A percentile compares a stretch with the other conserved stretches of the same genome.
phyloP scores from a whole-genome alignment of 2,888 invertebrate species.

The Caenorhabditis angaria region DNA sequence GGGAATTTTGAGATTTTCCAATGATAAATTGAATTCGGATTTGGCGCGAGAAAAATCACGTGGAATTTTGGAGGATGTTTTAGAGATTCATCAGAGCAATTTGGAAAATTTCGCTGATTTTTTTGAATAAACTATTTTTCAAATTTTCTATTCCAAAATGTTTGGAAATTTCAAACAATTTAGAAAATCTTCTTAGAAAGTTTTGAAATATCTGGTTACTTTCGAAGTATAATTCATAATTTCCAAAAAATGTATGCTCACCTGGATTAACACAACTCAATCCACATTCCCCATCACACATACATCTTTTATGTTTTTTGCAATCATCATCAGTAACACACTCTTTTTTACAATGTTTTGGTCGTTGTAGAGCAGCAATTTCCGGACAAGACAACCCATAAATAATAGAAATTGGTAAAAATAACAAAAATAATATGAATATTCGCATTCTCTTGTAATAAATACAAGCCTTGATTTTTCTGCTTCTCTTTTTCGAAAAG shows the following conservation, averaged over 20 bases:
- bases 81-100: too few relatives aligned
- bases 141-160: too few relatives aligned
- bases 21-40: too few relatives aligned
- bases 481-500: conserved; percentile 17
- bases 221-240: too few relatives aligned
- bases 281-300: conserved; percentile 93
- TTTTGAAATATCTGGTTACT: too few relatives aligned
- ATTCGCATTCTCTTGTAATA: conserved; percentile 5
- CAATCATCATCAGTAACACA: conserved; percentile 94
- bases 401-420: background rate
- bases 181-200: too few relatives aligned
- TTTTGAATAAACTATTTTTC: too few relatives aligned
- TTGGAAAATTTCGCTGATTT: too few relatives aligned
- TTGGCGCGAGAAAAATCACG: too few relatives aligned
- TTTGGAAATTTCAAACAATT: too few relatives aligned
- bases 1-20: too few relatives aligned
- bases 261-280: conserved; percentile 97
- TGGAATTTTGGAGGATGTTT: too few relatives aligned
- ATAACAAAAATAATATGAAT: conserved; percentile 11
- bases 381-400: conserved; percentile 31
- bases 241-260: conserved; percentile 74
- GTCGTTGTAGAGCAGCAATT: conserved; percentile 27
- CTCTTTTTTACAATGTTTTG: conserved; percentile 50
- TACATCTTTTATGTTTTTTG: conserved; percentile 85
- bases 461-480: conserved; percentile 18